Evolutionary conservation across 2,888 invertebrate species (phyloP), one percentile per base, ranked within the genome.

Genomic region (Nezara viridula): DNA sequence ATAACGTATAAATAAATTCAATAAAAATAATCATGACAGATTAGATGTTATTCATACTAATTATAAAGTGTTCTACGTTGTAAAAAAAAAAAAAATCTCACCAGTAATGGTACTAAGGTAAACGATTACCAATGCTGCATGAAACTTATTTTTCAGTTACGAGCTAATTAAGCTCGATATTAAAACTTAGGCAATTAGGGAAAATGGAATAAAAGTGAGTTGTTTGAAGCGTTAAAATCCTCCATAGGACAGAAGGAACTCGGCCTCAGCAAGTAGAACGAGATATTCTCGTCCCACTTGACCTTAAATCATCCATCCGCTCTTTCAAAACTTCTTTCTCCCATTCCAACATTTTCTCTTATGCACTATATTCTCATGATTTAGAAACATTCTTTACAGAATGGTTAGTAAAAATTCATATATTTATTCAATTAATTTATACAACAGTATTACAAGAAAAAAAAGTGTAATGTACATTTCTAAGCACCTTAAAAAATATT

Each of bases 141-240:
- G 66, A 21, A 21, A 73, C 21, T 73, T 19, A 66, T 66, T 32
- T 66, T n/a, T n/a, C n/a, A 21, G 7, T 37, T 37, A 7, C 32
- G 1, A 37, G 37, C 6, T 66, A 32, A 32, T 73, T 73, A 19
- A 37, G 27, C 19, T 37, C 7, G 66, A 73, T 1, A 14, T 60
- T 7, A 81, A 24, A 24, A 44, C 16, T 47, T 12, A 47, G 10
- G 10, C 2, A 81, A 81, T 81, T 81, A 81, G 44, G n/a, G 9
- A 66, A 37, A 73, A 73, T 32, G 37, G 27, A 81, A 81, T 81
- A 81, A 81, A 81, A 81, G 81, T 81, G 81, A 81, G 81, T 81
- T 81, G 81, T 81, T 81, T 81, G 40, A 47, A 47, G 81, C 81
- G 81, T 81, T 81, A 81, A 81, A 81, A 81, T 81, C 81, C 81